phyloP scores from a whole-genome alignment of 1,140 invertebrate genomes.

The Diabrotica undecimpunctata region DNA sequence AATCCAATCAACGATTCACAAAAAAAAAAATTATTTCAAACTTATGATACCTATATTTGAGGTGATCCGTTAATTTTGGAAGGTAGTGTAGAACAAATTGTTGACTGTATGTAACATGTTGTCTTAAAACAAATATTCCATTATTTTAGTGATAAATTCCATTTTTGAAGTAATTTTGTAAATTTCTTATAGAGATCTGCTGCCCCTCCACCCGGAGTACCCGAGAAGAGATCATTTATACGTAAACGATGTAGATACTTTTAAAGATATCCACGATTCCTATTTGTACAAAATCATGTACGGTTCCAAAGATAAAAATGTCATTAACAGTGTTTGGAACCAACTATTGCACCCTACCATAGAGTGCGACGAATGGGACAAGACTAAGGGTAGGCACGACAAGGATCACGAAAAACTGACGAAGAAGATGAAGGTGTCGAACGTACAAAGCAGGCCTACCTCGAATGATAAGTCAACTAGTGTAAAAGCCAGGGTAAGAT shows the following conservation, averaged over 20 bases:
- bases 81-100: no score
- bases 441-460: not conserved
- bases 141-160: no score
- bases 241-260: conserved; percentile 14
- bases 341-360: conserved; percentile 19
- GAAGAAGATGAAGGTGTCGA: not conserved
- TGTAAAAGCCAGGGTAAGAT: not conserved
- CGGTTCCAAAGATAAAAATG: not conserved
- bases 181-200: conserved; percentile 32
- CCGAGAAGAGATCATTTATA: conserved; percentile 35
- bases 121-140: no score
- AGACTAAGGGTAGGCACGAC: not conserved
- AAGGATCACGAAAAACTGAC: not conserved
- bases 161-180: no score
- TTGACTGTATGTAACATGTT: no score
- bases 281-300: conserved; percentile 31
- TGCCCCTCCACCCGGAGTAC: conserved; percentile 43
- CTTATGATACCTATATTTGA: no score
- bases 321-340: conserved; percentile 15
- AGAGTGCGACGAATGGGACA: conserved; percentile 5
- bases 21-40: no score
- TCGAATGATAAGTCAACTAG: not conserved
- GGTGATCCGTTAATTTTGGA: no score
- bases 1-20: no score
- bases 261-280: conserved; percentile 22